A percentile compares a stretch with the other conserved stretches of the same genome.
Evolutionary conservation across 1,140 invertebrate species (phyloP).

Genomic region (Paraescarpia echinospica): DNA sequence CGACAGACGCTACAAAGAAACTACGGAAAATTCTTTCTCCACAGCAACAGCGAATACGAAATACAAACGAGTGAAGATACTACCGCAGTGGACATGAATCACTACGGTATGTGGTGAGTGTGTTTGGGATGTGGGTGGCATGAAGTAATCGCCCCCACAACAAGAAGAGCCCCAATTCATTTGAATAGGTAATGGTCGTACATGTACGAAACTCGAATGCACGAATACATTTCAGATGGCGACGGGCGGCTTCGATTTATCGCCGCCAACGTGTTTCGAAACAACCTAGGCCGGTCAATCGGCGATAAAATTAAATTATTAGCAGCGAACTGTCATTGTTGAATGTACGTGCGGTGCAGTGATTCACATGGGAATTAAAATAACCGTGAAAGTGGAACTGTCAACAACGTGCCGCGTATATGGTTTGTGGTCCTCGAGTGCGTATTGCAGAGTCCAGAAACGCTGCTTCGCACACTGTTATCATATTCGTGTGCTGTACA

Average conservation of each 20-base stretch:
- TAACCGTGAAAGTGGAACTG: neutral
- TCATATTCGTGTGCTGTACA: neutral
- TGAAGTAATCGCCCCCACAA: neutral
- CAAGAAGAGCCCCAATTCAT: neutral
- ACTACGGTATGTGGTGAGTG: neutral
- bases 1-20: too few relatives aligned
- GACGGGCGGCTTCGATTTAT: neutral
- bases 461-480: neutral
- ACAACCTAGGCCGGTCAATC: neutral
- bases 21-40: too few relatives aligned
- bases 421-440: neutral
- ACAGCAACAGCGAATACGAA: neutral
- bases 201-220: neutral
- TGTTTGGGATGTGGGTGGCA: neutral
- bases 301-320: neutral
- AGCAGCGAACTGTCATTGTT: neutral
- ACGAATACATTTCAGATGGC: neutral
- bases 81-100: neutral
- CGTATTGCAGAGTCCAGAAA: neutral
- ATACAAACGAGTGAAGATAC: neutral
- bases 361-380: neutral
- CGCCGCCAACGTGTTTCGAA: neutral
- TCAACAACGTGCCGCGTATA: neutral
- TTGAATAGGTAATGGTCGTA: neutral
- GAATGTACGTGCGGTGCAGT: neutral